phyloP scores from a whole-genome alignment of 2,113 vertebrate species.

The Rhipidura dahli region DNA sequence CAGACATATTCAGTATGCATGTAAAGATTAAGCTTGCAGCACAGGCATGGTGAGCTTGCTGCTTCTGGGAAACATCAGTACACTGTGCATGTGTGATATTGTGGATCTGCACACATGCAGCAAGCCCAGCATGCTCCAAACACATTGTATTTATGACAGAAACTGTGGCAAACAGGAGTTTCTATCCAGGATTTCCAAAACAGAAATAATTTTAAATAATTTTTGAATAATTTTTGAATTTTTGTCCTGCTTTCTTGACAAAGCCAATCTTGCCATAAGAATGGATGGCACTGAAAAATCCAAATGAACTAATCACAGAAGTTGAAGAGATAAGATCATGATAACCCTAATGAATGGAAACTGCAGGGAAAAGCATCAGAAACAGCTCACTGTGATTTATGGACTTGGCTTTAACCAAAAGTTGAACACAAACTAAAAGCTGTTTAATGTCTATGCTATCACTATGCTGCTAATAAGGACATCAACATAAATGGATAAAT shows the following conservation, averaged over 20 bases:
- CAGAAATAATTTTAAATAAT: not conserved
- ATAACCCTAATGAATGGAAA: not conserved
- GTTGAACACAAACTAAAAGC: not conserved
- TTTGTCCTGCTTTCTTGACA: not conserved
- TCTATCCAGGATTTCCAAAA: not conserved
- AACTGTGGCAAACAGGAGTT: not conserved
- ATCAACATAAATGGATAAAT: not conserved
- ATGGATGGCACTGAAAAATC: not conserved
- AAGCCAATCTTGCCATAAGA: not conserved
- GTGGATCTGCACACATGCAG: fast-evolving
- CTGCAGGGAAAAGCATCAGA: not conserved
- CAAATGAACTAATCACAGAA: not conserved
- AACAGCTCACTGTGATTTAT: not conserved
- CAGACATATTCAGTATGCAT: not conserved
- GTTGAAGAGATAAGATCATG: not conserved
- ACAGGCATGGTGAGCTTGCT: not conserved
- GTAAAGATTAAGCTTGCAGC: not conserved
- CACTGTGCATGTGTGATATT: not conserved
- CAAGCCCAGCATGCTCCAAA: not conserved
- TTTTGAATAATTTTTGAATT: not conserved
- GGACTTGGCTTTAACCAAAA: not conserved
- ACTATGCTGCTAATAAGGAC: not conserved
- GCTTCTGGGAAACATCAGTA: slow-evolving; percentile 27
- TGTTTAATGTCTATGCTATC: not conserved
- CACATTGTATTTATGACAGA: not conserved